A percentile compares a stretch with the other conserved stretches of the same genome.
phyloP scores from a whole-genome alignment of 2,888 invertebrate species.

The Podabrus alpinus region DNA sequence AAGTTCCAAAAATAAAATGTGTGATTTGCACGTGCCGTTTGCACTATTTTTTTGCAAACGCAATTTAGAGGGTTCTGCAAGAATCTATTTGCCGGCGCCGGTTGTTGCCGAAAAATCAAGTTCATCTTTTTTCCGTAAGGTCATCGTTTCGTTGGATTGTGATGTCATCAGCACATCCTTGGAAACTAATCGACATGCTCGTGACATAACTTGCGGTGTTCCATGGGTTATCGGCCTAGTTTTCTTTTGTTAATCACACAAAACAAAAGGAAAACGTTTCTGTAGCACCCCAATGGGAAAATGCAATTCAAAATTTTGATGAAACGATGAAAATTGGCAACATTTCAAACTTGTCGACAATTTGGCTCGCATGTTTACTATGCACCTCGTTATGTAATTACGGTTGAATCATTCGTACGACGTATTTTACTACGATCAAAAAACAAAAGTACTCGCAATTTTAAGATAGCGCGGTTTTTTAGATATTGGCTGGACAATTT shows the following conservation, averaged over 20 bases:
- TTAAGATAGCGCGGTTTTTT: too few relatives aligned
- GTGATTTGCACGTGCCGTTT: not conserved
- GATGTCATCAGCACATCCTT: not conserved
- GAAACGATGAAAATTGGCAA: not conserved
- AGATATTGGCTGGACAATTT: too few relatives aligned
- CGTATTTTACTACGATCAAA: not conserved
- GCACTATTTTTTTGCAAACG: not conserved
- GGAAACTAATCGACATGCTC: not conserved
- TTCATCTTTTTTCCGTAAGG: not conserved
- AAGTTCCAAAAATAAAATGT: not conserved
- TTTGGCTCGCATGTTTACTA: not conserved
- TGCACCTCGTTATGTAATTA: not conserved
- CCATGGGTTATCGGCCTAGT: not conserved
- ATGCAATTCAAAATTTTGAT: not conserved
- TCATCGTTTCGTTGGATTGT: not conserved
- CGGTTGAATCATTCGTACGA: not conserved
- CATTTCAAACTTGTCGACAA: not conserved
- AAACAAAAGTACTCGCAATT: too few relatives aligned
- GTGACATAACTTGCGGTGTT: not conserved
- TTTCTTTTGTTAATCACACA: too few relatives aligned
- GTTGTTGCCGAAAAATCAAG: not conserved
- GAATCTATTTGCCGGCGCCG: not conserved
- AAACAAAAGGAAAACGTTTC: too few relatives aligned
- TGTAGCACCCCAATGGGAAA: too few relatives aligned
- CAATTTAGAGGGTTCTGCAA: not conserved